A percentile compares a stretch with the other conserved stretches of the same genome.
Conservation (phyloP, 1,140 invertebrate genomes). For the Trachymyrmex septentrionalis region DNA sequence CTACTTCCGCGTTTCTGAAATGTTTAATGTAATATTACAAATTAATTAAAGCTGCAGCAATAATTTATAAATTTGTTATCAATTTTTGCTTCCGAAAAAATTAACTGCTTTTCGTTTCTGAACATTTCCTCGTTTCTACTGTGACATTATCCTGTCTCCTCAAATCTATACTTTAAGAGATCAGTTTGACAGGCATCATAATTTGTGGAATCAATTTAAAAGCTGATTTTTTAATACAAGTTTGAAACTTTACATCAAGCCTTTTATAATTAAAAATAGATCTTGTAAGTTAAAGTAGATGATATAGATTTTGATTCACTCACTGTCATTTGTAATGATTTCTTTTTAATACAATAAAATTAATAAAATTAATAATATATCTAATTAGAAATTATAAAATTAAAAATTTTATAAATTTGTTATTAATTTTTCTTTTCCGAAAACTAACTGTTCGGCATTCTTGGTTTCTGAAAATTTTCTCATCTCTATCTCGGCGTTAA, state of each 20-base stretch:
- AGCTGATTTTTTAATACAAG: neutral
- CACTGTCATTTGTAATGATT: neutral
- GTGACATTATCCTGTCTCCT: too few relatives aligned
- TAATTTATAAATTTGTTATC: too few relatives aligned
- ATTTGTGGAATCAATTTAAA: neutral
- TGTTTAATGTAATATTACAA: neutral
- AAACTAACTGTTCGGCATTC: conserved; percentile 91
- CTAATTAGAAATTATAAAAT: too few relatives aligned
- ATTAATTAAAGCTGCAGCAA: neutral
- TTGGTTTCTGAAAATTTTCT: conserved; percentile 93
- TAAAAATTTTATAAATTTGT: neutral
- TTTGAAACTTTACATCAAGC: conserved; percentile 1
- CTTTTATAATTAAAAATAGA: too few relatives aligned
- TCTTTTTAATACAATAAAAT: neutral
- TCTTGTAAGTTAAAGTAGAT: neutral
- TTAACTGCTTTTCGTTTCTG: too few relatives aligned
- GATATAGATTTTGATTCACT: neutral
- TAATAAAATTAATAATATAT: neutral
- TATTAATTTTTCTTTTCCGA: neutral
- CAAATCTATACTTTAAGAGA: neutral
- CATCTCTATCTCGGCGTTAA: conserved; percentile 91
- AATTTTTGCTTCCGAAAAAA: too few relatives aligned
- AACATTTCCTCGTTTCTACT: too few relatives aligned
- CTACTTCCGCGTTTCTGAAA: conserved; percentile 89
- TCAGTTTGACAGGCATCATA: neutral